phyloP scores from a whole-genome alignment of 23 tunicate species.

The Ciona savignyi region DNA sequence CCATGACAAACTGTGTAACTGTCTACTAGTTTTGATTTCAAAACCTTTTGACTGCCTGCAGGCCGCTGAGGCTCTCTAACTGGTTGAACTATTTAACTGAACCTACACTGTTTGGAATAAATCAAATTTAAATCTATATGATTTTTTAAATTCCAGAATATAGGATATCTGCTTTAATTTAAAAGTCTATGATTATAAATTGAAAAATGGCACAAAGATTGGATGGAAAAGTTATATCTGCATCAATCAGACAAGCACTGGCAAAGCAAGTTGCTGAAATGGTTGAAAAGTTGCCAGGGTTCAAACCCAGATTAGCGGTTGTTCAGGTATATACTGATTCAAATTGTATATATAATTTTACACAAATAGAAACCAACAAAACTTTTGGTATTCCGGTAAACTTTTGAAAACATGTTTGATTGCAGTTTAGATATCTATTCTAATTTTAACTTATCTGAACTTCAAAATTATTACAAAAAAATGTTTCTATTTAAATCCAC shows the following conservation, averaged over 20 bases:
- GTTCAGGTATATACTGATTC: conserved; percentile 55
- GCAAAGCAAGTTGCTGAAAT: conserved; percentile 25
- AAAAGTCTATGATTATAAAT: neutral
- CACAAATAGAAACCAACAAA: too few species aligned
- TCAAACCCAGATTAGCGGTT: conserved; percentile 86
- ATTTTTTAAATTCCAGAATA: too few species aligned
- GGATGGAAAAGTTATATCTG: conserved; percentile 74
- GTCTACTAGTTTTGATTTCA: too few species aligned
- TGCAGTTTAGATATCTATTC: too few species aligned
- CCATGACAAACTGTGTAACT: too few species aligned
- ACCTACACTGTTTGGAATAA: too few species aligned
- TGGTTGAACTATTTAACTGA: too few species aligned
- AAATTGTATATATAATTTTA: neutral
- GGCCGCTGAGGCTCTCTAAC: too few species aligned
- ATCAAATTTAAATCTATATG: too few species aligned
- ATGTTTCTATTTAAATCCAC: neutral
- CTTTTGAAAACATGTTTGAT: too few species aligned
- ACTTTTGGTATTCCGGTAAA: too few species aligned
- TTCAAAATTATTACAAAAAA: neutral
- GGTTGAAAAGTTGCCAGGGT: conserved; percentile 21
- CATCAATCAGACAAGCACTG: conserved; percentile 40
- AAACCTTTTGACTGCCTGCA: too few species aligned
- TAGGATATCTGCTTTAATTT: conserved; percentile 20
- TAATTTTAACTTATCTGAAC: neutral
- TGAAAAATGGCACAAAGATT: conserved; percentile 62